A percentile compares a stretch with the other conserved stretches of the same genome.
These are phyloP conservation scores for Anoplopoma fimbria DNA, from an alignment of 2,113 vertebrate species.

Conservation along the genomic window DNA sequence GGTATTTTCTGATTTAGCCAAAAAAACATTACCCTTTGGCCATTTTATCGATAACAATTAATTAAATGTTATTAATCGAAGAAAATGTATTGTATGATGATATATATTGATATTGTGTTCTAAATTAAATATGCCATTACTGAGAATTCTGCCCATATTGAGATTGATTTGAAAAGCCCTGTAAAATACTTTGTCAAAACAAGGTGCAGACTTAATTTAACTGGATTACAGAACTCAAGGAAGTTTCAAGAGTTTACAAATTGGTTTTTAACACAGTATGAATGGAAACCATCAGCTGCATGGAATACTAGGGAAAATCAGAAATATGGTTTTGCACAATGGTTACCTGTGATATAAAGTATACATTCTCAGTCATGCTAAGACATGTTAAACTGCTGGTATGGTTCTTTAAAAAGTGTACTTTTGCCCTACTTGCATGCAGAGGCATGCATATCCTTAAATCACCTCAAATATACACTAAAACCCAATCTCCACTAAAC, in stretches of 20 bases:
- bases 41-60: background rate
- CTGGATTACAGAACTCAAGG: background rate
- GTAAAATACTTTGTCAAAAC: background rate
- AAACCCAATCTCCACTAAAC: slow-evolving; percentile 8
- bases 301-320: background rate
- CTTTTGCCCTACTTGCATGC: background rate
- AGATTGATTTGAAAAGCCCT: background rate
- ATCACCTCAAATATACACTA: background rate
- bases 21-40: background rate
- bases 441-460: background rate
- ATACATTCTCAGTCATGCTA: background rate
- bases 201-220: background rate
- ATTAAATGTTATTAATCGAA: background rate
- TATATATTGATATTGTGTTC: background rate
- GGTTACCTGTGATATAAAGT: background rate
- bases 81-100: background rate
- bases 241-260: background rate
- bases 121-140: background rate
- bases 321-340: background rate
- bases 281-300: background rate
- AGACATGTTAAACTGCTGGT: background rate
- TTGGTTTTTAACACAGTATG: background rate
- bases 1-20: background rate
- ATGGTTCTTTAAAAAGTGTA: background rate
- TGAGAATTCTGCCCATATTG: background rate